Conservation (phyloP, 2,113 vertebrate genomes). For the Sander vitreus region DNA sequence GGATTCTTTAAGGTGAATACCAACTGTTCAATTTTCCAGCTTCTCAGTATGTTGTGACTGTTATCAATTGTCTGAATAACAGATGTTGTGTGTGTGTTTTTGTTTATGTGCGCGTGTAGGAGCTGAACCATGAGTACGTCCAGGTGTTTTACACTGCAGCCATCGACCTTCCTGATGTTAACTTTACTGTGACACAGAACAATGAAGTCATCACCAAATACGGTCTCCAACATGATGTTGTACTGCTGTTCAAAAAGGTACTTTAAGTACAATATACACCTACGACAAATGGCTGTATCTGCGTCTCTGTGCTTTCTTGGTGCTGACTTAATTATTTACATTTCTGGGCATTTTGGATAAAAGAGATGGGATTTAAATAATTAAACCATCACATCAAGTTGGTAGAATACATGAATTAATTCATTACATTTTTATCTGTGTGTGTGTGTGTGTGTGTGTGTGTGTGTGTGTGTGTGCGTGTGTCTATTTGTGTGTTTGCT, state of each 20-base stretch:
- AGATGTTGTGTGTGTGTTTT: conserved; percentile 34
- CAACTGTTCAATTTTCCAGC: background rate
- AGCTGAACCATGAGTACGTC: conserved; percentile 77
- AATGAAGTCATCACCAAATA: conserved; percentile 78
- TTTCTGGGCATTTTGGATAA: background rate
- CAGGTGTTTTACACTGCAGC: conserved; percentile 85
- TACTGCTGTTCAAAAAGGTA: conserved; percentile 91
- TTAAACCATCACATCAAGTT: background rate
- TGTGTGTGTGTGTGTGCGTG: too few relatives aligned
- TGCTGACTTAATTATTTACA: background rate
- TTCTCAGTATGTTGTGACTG: background rate
- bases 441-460: conserved; percentile 20
- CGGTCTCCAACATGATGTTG: conserved; percentile 79
- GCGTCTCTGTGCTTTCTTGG: background rate
- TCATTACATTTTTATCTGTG: background rate
- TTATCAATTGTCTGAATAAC: background rate
- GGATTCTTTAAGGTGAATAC: conserved; percentile 93
- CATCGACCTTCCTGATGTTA: conserved; percentile 88
- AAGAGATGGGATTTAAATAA: background rate
- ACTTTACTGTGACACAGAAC: conserved; percentile 84
- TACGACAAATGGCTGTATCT: background rate
- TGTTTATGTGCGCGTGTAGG: conserved; percentile 79
- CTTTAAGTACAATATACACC: background rate
- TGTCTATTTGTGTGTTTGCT: conserved; percentile 39
- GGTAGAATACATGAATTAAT: background rate